Conservation (phyloP, 2,888 invertebrate species). For the Hedya salicella region DNA sequence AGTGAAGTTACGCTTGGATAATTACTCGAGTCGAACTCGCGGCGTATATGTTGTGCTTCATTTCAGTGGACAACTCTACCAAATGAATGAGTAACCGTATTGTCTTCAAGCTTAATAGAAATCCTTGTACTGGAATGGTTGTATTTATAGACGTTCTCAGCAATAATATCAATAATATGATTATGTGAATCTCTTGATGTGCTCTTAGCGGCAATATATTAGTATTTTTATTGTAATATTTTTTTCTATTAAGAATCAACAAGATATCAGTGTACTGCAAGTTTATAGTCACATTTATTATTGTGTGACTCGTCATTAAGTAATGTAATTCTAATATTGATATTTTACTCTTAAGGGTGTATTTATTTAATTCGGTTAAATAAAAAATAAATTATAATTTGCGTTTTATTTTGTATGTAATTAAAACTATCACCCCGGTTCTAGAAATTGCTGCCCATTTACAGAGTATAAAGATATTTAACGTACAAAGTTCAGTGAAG, state of each 20-base stretch:
- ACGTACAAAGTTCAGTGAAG: too few species aligned
- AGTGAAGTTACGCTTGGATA: neutral
- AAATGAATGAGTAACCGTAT: neutral
- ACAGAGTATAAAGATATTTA: too few species aligned
- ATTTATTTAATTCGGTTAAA: slow-evolving; percentile 79
- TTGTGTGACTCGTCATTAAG: slow-evolving; percentile 63
- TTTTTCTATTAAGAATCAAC: slow-evolving; percentile 1
- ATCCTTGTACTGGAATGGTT: slow-evolving; percentile 18
- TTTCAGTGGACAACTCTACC: neutral
- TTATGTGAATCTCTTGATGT: slow-evolving; percentile 13
- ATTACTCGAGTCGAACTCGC: neutral
- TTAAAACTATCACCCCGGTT: neutral
- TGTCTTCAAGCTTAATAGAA: neutral
- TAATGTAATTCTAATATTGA: slow-evolving; percentile 72
- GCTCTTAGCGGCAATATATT: slow-evolving; percentile 13
- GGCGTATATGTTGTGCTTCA: neutral
- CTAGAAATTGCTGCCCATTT: too few species aligned
- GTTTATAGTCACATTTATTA: slow-evolving; percentile 84
- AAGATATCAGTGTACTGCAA: slow-evolving; percentile 45
- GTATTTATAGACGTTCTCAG: slow-evolving; percentile 26
- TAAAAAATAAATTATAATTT: slow-evolving; percentile 67
- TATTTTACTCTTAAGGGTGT: slow-evolving; percentile 77
- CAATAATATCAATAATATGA: too few species aligned
- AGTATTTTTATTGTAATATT: neutral
- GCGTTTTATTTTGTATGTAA: slow-evolving; percentile 54